Evolutionary conservation across 2,888 invertebrate species (phyloP), one percentile per base, ranked within the genome.

Genomic region (Rutpela maculata): DNA sequence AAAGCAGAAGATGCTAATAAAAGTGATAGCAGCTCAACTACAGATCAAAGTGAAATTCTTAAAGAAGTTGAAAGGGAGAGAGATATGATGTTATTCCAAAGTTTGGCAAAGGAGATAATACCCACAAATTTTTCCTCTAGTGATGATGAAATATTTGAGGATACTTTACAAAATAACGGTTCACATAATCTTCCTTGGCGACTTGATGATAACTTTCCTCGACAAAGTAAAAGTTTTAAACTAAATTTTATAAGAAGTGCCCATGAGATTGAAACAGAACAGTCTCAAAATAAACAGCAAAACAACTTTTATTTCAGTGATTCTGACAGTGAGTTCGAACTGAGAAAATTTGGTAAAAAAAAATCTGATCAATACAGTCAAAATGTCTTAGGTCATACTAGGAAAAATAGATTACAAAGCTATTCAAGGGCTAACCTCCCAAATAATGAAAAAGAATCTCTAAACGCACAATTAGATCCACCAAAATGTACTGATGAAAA

Each of bases 181-280:
- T 17, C 0, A 6, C 10, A 56, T 55, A 43, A 63, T 55, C 17
- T 50, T 11, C 72, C 72, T 4, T 72, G 63, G 63, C 50, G 72
- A 55, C 55, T 72, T 31, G 72, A 62, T 17, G 72, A 50, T 17
- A 17, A 60, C n/a, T 26, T 63, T 4, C n/a, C 63, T 12, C 18
- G 17, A 50, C 50, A 55, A 11, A 63, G 63, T 26, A 71, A 50
- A 55, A 72, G 72, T 31, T 63, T 11, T 18, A 72, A 63, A 55
- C 55, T 72, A 6, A 72, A 55, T 17, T 72, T 72, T 22, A 19
- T 72, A 26, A 62, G 55, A 31, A 72, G 72, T 55, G 72, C 63
- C 12, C 50, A 43, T n/a, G 63, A 72, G 15, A 72, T 72, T 17
- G 72, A 72, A 60, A 22, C 19, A 43, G 43, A 70, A 31, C 22